Evolutionary conservation across 2,113 vertebrate genomes (phyloP).

Genomic region (Dicerorhinus sumatrensis): DNA sequence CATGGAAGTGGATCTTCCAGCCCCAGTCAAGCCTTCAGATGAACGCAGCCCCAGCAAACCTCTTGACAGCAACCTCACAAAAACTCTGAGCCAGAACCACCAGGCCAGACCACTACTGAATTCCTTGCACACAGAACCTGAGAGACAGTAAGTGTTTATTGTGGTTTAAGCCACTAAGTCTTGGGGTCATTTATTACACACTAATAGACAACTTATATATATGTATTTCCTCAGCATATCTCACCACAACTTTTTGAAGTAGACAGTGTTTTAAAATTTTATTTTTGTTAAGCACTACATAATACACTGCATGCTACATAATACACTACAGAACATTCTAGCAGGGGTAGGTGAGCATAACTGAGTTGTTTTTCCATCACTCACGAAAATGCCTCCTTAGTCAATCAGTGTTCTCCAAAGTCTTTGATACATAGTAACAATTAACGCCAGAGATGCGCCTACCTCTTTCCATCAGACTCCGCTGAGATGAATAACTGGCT

Average conservation of each 20-base stretch:
- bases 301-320: too few species aligned
- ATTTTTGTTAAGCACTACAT: too few species aligned
- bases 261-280: background rate
- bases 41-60: background rate
- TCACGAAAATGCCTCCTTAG: background rate
- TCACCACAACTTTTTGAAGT: background rate
- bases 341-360: too few species aligned
- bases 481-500: background rate
- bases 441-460: background rate
- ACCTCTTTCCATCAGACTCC: background rate
- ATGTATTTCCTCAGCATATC: accelerated
- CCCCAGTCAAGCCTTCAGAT: too few species aligned
- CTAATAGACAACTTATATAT: accelerated
- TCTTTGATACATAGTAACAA: background rate
- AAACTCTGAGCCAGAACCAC: background rate
- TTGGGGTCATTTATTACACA: background rate
- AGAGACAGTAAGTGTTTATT: too few species aligned
- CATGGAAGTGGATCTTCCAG: too few species aligned
- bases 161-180: too few species aligned
- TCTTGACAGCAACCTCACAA: background rate
- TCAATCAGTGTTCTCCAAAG: background rate
- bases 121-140: background rate
- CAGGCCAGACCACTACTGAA: background rate
- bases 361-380: background rate
- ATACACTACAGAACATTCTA: too few species aligned